Conservation (phyloP, 2,888 invertebrate genomes). For the Stomorhina lunata region DNA sequence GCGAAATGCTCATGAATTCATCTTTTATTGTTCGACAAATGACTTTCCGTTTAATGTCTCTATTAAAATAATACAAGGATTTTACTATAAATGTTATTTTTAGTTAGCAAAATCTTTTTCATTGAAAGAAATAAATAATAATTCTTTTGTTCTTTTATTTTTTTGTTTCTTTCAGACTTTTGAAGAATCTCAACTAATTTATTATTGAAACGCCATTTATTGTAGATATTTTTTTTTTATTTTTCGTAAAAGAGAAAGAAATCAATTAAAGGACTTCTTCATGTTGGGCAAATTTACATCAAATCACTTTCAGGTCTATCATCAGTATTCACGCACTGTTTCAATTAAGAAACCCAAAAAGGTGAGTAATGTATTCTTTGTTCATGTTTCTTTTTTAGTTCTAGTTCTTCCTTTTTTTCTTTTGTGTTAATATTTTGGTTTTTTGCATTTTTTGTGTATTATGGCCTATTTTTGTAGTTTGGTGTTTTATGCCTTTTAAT, state of each 20-base stretch:
- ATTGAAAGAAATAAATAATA: background rate
- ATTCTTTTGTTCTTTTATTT: background rate
- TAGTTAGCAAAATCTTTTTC: background rate
- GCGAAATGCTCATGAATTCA: background rate
- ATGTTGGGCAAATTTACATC: conserved; percentile 78
- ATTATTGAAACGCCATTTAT: background rate
- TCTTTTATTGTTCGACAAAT: background rate
- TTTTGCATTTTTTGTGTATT: background rate
- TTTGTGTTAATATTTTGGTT: conserved; percentile 18
- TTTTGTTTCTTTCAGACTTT: conserved; percentile 16
- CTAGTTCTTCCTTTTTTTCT: conserved; percentile 19
- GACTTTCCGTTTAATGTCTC: background rate
- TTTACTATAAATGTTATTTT: background rate
- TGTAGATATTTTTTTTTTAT: background rate
- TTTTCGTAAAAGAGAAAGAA: background rate
- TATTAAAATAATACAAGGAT: background rate
- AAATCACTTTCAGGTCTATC: conserved; percentile 77
- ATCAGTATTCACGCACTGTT: conserved; percentile 75
- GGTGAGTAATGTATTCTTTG: conserved; percentile 67
- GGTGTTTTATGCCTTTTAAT: background rate
- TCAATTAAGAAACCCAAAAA: conserved; percentile 75
- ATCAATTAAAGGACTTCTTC: conserved; percentile 55
- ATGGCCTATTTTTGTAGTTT: background rate
- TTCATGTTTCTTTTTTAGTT: background rate
- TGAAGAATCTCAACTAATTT: background rate